Base-by-base conservation (phyloP, 1,140 invertebrate genomes). In the Trinorchestia longiramus region DNA sequence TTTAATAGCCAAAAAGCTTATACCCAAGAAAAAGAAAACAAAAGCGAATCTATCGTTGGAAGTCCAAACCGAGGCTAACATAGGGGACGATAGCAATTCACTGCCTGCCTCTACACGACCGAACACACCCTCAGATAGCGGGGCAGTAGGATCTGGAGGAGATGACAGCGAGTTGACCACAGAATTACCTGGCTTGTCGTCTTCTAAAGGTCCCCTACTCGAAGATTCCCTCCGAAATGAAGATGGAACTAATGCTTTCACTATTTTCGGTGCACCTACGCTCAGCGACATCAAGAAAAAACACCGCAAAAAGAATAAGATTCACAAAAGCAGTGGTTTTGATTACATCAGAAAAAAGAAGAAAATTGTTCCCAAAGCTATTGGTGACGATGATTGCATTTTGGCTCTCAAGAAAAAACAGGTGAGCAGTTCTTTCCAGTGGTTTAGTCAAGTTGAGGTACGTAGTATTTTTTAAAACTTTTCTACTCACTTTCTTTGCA, bases 301-400 rank as follows among this genome's bases (percentile, higher is more conserved):
- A n/a, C 95, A 96, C 19, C 96, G 97, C 43, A 96, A 96, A 17
- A 97, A 98, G 42, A 97, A 98, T 57, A 98, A 98, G 97, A 98
- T 98, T 96, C 98, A 94, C 92, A 94, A 94, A 45, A 94, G 98
- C 95, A 97, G 98, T 17, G 98, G 99, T 4, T 99, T 99, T 97
- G 99, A 99, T 97, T 99, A 99, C 96, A 99, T 99, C 88, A 97
- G 98, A 36, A 99, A 99, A 97, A 99, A 99, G 97, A 99, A 99
- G 97, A 98, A 98, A 96, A 97, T 96, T 0, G 40, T 47, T 43
- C 92, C 92, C 92, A 94, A 47, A 45, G 43, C 47, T 43, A 96
- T 95, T 87, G 43, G 95, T 47, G 95, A 97, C 92, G 96, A 97
- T 57, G 96, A 96, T 87, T 91, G 95, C 0, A 96, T 96, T 23